Base-by-base conservation (phyloP, 2,797 vertebrate genomes). In the Micrastur ruficollis region DNA sequence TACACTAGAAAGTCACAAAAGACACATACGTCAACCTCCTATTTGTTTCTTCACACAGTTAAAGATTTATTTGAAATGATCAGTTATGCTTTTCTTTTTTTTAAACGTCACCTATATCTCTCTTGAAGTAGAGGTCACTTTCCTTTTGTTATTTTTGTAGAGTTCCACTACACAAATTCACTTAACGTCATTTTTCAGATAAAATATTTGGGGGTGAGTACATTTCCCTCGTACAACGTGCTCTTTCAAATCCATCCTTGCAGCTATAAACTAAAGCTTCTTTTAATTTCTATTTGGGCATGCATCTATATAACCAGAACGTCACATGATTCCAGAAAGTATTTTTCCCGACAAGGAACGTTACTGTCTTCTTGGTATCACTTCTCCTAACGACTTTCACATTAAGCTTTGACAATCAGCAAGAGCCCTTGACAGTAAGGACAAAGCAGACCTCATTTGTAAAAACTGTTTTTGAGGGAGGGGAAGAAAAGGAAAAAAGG, bases 361-460 rank as follows among this genome's bases (percentile, higher is more conserved):
- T 0, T 6, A 42, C 46, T 36, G 5, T 12, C 31, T 0, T 32
- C 59, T 46, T 12, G 29, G 26, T 20, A 27, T 49, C 40, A 1
- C 55, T 42, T 42, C 91, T 46, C 66, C 50, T 15, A 31, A 21
- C 14, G 81, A 18, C 87, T 36, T 38, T 72, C 84, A 27, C 63
- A 22, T 53, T n/a, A 25, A 2, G 50, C 75, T 52, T 32, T 46
- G 86, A 71, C 71, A 81, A 40, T 14, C 73, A 34, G 44, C 49
- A 7, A 78, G 67, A 74, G 31, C 49, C 82, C 63, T 3, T 82
- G 86, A 53, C 86, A 86, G 63, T 9, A 12, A 79, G 89, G 80
- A 82, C 88, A 78, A 76, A 78, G 68, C 86, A 88, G 56, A 52
- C 18, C 70, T 74, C 67, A 26, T 75, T 47, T 75, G 86, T 62